phyloP scores from a whole-genome alignment of 2,113 vertebrate genomes.

The Sylvicapra grimmia region DNA sequence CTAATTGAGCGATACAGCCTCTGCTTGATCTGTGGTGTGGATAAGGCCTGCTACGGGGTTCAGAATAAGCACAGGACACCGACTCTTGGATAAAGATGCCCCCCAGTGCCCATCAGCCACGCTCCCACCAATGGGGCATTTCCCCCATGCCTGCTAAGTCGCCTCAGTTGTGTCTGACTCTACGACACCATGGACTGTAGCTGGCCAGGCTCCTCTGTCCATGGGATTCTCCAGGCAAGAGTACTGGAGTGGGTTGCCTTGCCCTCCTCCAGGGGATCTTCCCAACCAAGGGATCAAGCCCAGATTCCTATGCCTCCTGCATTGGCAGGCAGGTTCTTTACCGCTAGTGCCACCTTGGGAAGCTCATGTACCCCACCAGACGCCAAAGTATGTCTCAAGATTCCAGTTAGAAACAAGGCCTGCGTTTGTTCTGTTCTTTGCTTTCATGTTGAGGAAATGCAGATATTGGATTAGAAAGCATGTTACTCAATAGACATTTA shows the following conservation, averaged over 20 bases:
- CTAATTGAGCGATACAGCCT: background rate
- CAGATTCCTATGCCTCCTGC: background rate
- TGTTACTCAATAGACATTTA: background rate
- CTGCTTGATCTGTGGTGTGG: too few relatives aligned
- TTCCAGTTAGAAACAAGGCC: background rate
- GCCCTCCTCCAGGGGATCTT: background rate
- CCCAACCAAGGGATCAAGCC: rapidly evolving
- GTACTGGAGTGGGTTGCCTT: background rate
- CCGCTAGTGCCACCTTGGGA: rapidly evolving
- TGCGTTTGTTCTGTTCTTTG: background rate
- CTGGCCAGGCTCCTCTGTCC: background rate
- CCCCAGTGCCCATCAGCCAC: rapidly evolving
- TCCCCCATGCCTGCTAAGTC: rapidly evolving
- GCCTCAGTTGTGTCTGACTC: rapidly evolving
- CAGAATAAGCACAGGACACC: background rate
- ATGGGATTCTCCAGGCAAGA: background rate
- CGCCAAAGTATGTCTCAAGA: background rate
- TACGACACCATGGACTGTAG: background rate
- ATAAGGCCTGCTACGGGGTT: rapidly evolving
- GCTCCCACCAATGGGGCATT: background rate
- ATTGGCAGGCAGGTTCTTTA: background rate
- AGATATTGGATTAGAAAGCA: background rate
- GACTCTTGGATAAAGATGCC: rapidly evolving
- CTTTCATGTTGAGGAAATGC: background rate
- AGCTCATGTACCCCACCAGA: background rate